phyloP scores from a whole-genome alignment of 2,797 vertebrate genomes.

The Odontamblyopus lacepedii region DNA sequence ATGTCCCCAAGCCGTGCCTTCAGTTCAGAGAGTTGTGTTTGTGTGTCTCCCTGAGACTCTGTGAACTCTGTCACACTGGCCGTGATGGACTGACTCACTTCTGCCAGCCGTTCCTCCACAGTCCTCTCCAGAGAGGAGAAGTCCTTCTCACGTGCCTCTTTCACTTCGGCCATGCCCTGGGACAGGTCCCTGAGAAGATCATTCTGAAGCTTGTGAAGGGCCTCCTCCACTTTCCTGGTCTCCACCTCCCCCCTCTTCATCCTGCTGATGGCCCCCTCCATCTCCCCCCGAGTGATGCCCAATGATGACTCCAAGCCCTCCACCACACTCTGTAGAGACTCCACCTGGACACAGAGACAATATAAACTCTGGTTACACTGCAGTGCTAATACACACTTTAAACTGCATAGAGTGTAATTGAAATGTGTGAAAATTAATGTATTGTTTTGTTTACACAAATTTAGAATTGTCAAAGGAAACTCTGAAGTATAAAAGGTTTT shows the following conservation, averaged over 20 bases:
- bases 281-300: conserved; percentile 81
- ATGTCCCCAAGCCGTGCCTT: conserved; percentile 81
- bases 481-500: neutral
- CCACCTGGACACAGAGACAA: conserved; percentile 75
- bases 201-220: conserved; percentile 93
- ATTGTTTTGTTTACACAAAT: neutral
- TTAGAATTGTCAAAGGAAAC: neutral
- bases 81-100: conserved; percentile 87
- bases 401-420: neutral
- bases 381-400: neutral
- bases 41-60: conserved; percentile 84
- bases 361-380: neutral
- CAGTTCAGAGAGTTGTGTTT: conserved; percentile 85
- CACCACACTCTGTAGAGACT: conserved; percentile 78
- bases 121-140: conserved; percentile 90
- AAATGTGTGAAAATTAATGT: neutral
- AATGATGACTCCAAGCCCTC: conserved; percentile 84
- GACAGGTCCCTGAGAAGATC: conserved; percentile 90
- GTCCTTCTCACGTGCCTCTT: conserved; percentile 87
- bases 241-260: conserved; percentile 86
- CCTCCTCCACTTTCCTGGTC: conserved; percentile 86
- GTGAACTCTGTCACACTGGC: conserved; percentile 89
- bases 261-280: conserved; percentile 79
- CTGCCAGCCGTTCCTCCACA: conserved; percentile 89
- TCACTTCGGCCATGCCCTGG: conserved; percentile 88